Base-by-base conservation (phyloP, 2,797 vertebrate genomes). In the Chrosomus eos region DNA sequence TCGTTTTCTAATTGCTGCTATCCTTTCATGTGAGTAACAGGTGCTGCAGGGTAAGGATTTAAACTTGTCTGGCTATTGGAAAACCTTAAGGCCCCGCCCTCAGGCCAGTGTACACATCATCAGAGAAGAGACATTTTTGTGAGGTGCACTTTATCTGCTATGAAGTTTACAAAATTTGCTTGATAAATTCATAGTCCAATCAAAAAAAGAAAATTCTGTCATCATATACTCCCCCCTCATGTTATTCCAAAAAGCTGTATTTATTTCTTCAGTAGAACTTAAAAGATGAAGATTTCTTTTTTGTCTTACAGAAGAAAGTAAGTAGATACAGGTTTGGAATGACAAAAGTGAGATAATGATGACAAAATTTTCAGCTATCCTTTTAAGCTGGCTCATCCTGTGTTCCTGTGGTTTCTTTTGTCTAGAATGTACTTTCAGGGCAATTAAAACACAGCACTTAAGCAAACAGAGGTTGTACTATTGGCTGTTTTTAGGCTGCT, bases 381-480 rank as follows among this genome's bases (percentile, higher is more conserved):
- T 33, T 38, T 26, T 64, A 64, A 91, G 90, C 74, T 75, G 77
- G 70, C 84, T 88, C 85, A 88, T 92, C 88, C 87, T 86, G 81
- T 90, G 36, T 91, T 92, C 86, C 14, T 18, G 1, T 1, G 16
- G 16, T 48, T 48, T 48, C 45, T 48, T 48, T 48, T 18, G 14
- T 48, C 45, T 48, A 48, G 45, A 18, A 48, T 18, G 87, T 68
- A 85, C 91, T 72, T 84, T 89, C 77, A 38, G 64, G 89, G 87
- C 75, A 76, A 91, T 92, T 91, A 91, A 90, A 87, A 89, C 87
- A 91, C 75, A 84, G 73, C 85, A 88, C 88, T 86, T 87, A 92
- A 93, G 91, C 89, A 92, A 92, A 92, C 88, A 87, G 88, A 88
- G 87, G 72, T 83, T 85, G 80, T 66, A 80, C 81, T 79, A 90